phyloP scores from a whole-genome alignment of 2,797 vertebrate genomes.

The Euphonia xanthogaster region DNA sequence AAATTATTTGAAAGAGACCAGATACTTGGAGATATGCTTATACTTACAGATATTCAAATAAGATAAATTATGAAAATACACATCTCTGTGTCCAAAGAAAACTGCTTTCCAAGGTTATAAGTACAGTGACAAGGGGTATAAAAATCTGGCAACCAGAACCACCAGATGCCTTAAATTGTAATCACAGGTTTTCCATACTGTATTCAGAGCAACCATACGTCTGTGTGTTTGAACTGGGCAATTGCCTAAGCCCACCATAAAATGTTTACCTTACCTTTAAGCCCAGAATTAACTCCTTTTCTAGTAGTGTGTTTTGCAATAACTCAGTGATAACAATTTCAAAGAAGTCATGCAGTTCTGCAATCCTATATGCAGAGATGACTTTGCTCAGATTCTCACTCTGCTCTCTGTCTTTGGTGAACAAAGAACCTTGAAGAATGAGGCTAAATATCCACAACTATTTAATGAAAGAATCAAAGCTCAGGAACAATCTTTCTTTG shows the following conservation, averaged over 20 bases:
- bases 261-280: conserved; percentile 58
- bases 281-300: conserved; percentile 44
- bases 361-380: not conserved
- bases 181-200: not conserved
- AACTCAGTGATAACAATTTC: conserved; percentile 36
- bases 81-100: not conserved
- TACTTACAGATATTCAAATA: not conserved
- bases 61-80: not conserved
- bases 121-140: not conserved
- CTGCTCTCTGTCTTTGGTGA: not conserved
- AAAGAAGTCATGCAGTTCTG: conserved; percentile 8
- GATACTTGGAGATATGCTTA: not conserved
- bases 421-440: not conserved
- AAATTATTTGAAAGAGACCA: not conserved
- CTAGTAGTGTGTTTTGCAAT: not conserved
- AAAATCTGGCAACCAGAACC: conserved; percentile 41
- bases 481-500: not conserved
- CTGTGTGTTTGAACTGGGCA: not conserved
- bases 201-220: conserved; percentile 17
- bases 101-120: not conserved
- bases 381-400: not conserved
- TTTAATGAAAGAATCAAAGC: not conserved
- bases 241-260: not conserved
- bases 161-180: conserved; percentile 34
- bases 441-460: not conserved